phyloP scores from a whole-genome alignment of 2,113 vertebrate genomes.

The Pelecanoides urinatrix region DNA sequence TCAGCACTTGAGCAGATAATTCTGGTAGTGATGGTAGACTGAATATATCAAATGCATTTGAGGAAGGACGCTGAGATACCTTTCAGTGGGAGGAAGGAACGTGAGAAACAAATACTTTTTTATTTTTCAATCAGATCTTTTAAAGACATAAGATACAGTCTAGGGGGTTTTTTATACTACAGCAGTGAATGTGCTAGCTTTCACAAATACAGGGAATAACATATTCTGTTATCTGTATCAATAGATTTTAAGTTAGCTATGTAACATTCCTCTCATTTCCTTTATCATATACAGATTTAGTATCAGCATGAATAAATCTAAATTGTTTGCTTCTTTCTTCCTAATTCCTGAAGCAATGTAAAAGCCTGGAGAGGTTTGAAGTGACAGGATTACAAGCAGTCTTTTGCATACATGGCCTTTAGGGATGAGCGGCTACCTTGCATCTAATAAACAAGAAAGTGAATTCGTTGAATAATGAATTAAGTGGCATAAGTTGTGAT shows the following conservation, averaged over 20 bases:
- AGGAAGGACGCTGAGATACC: background rate
- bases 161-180: background rate
- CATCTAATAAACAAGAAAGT: slow-evolving; percentile 86
- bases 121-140: slow-evolving; percentile 24
- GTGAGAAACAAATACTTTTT: background rate
- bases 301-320: slow-evolving; percentile 80
- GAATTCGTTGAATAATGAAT: slow-evolving; percentile 85
- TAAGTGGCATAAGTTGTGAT: slow-evolving; percentile 83
- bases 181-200: background rate
- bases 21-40: background rate
- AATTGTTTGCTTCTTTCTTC: slow-evolving; percentile 79
- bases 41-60: background rate
- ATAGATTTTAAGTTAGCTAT: slow-evolving; percentile 43
- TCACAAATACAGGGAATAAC: background rate
- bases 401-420: slow-evolving; percentile 84
- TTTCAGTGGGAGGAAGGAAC: background rate
- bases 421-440: slow-evolving; percentile 81
- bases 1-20: background rate
- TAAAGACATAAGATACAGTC: background rate
- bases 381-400: slow-evolving; percentile 85
- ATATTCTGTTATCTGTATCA: slow-evolving; percentile 44
- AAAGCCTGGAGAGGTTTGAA: slow-evolving; percentile 80
- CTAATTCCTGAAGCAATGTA: slow-evolving; percentile 80
- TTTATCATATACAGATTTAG: slow-evolving; percentile 75
- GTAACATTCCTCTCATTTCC: slow-evolving; percentile 62